Evolutionary conservation across 2,113 vertebrate species (phyloP), one percentile per base, ranked within the genome.

Genomic region (Xiphophorus maculatus): DNA sequence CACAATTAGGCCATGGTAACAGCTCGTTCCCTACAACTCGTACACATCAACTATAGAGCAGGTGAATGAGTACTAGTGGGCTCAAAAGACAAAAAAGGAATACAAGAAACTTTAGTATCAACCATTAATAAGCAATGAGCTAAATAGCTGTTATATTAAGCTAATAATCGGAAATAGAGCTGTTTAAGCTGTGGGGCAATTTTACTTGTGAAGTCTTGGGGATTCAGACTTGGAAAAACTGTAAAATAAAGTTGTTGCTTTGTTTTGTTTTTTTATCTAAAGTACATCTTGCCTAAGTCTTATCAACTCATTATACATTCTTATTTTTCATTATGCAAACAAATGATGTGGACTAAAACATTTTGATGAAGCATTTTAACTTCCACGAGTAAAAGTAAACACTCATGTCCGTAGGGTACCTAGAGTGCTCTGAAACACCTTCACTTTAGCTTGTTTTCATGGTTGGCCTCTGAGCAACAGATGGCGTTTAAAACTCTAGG

Each of bases 1-100:
- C 77, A 83, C 54, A 89, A 82, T 86, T 86, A 83, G 78, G 80
- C 72, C 77, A 30, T 33, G 28, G 79, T 87, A 87, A 87, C 83
- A 62, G 73, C 79, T 80, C 12, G 8, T 67, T 86, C 66, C 64
- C 66, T 66, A 37, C 32, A 58, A 40, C 33, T 68, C 68, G 17
- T 74, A 66, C 63, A 70, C 69, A 63, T 40, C 25, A 76, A 74
- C 51, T 61, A 84, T 78, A 61, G 84, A 91, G 40, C 84, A 86
- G 65, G 74, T 67, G 85, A 84, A 64, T 77, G 63, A 17, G 9
- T 77, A 58, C 40, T 83, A 28, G 42, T 62, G 66, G 63, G 71
- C 29, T 33, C 19, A 48, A 69, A 14, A 15, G 28, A 35, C 0
- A 33, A 44, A 62, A 11, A 14, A 48, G 8, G 29, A 25, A 25